phyloP scores from a whole-genome alignment of 1,140 invertebrate species.

The Cotesia chilonis region DNA sequence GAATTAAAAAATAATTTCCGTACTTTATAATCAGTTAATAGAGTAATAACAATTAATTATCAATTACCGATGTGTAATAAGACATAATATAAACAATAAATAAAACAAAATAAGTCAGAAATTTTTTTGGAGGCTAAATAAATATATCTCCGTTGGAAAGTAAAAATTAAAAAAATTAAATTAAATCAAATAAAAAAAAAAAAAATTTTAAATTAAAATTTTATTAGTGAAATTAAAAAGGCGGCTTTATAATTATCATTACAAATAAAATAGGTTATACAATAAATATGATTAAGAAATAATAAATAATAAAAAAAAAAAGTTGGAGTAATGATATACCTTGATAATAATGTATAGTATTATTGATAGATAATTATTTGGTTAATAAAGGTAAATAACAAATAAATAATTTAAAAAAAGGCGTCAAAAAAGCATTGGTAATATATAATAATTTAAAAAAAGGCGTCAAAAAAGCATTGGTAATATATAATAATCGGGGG shows the following conservation, averaged over 20 bases:
- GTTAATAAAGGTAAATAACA: constrained; percentile 34
- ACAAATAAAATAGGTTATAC: constrained; percentile 55
- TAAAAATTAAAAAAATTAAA: constrained; percentile 35
- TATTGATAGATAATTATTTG: constrained; percentile 1
- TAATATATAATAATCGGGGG: constrained; percentile 50
- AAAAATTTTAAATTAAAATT: constrained; percentile 47
- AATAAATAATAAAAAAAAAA: constrained; percentile 3
- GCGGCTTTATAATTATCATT: constrained; percentile 49
- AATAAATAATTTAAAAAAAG: constrained; percentile 51
- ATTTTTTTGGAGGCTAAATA: neutral
- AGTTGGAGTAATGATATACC: neutral
- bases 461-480: constrained; percentile 53
- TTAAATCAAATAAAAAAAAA: constrained; percentile 46
- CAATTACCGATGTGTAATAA: too few relatives aligned
- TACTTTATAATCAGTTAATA: too few relatives aligned
- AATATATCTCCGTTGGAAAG: constrained; percentile 28
- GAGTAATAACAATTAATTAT: too few relatives aligned
- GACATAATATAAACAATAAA: neutral
- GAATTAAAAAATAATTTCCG: too few relatives aligned
- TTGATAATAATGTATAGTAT: constrained; percentile 10
- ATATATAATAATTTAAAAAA: constrained; percentile 48
- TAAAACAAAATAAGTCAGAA: neutral
- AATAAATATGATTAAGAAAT: constrained; percentile 26
- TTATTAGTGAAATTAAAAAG: constrained; percentile 43
- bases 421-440: constrained; percentile 53